Conservation (phyloP, 1,140 invertebrate species). For the Ptiloglossa arizonensis region DNA sequence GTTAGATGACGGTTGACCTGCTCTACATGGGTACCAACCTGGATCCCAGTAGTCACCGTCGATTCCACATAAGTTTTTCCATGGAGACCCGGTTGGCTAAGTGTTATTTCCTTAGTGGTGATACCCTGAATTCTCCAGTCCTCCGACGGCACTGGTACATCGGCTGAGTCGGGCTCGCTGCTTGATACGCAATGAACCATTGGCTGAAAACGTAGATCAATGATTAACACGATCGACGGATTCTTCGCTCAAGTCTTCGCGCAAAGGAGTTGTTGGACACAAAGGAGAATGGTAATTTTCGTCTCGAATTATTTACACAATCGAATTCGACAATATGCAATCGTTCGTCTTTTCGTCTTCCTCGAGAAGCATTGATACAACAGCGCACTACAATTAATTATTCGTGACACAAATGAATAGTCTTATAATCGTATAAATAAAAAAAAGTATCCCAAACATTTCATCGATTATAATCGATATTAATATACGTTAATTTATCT, state of each 20-base stretch:
- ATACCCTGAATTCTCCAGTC: constrained; percentile 79
- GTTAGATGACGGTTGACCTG: constrained; percentile 78
- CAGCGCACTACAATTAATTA: too few species aligned
- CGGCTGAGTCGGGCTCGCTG: constrained; percentile 89
- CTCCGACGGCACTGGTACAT: constrained; percentile 76
- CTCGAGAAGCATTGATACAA: too few species aligned
- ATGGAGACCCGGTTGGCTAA: constrained; percentile 70
- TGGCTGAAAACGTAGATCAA: constrained; percentile 82
- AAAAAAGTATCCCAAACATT: too few species aligned
- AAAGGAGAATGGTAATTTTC: too few species aligned
- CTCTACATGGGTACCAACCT: constrained; percentile 81
- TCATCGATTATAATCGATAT: too few species aligned
- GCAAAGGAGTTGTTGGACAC: too few species aligned
- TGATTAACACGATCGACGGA: not conserved
- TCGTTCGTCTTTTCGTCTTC: too few species aligned
- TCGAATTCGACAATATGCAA: too few species aligned
- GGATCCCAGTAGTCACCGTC: constrained; percentile 80
- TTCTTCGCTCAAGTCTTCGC: not conserved
- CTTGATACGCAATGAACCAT: constrained; percentile 94
- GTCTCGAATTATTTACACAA: too few species aligned
- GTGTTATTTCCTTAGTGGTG: constrained; percentile 75
- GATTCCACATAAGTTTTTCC: constrained; percentile 82
- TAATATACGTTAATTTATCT: too few species aligned
- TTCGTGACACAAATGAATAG: too few species aligned
- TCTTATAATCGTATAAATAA: too few species aligned